Percentiles rank a stretch among this genome's conserved stretches.
Evolutionary conservation across 2,888 invertebrate species (phyloP).

Genomic region (Archaeoteleia sp.): DNA sequence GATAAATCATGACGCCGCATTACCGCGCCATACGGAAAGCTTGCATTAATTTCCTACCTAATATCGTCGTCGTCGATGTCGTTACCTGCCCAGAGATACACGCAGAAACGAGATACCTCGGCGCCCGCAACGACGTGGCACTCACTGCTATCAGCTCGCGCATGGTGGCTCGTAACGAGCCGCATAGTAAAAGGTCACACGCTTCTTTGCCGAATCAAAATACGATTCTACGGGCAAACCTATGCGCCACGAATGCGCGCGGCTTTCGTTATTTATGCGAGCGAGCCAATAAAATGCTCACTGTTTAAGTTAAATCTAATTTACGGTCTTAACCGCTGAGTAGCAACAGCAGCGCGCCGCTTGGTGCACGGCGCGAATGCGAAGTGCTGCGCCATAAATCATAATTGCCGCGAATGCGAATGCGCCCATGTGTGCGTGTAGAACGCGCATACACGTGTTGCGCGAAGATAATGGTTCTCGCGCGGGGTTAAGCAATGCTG

Average conservation of each 20-base stretch:
- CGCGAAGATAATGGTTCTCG: conserved; percentile 68
- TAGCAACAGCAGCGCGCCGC: conserved; percentile 29
- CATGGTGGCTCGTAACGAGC: conserved; percentile 21
- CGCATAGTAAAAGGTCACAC: conserved; percentile 45
- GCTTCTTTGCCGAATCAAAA: conserved; percentile 24
- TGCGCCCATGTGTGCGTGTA: conserved; percentile 36
- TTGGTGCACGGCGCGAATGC: conserved; percentile 48
- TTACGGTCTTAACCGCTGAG: conserved; percentile 64
- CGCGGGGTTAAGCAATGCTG: conserved; percentile 64
- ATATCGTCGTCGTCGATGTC: conserved; percentile 50
- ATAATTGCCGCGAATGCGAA: conserved; percentile 63
- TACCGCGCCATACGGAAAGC: conserved; percentile 41
- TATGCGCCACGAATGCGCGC: conserved; percentile 59
- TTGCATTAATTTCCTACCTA: conserved; percentile 53
- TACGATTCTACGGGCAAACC: conserved; percentile 31
- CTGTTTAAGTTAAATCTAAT: conserved; percentile 72
- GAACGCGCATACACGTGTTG: conserved; percentile 62
- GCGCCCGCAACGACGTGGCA: conserved; percentile 9
- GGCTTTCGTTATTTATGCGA: conserved; percentile 64
- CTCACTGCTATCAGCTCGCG: conserved; percentile 1
- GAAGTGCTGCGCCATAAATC: conserved; percentile 65
- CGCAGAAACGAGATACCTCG: conserved; percentile 10
- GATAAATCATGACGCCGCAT: conserved; percentile 46
- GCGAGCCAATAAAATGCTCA: conserved; percentile 69
- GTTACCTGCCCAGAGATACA: conserved; percentile 28